A percentile compares a stretch with the other conserved stretches of the same genome.
These are phyloP conservation scores for Drosophila carrolli DNA, from an alignment of 1,140 invertebrate genomes.

Conservation along the genomic window DNA sequence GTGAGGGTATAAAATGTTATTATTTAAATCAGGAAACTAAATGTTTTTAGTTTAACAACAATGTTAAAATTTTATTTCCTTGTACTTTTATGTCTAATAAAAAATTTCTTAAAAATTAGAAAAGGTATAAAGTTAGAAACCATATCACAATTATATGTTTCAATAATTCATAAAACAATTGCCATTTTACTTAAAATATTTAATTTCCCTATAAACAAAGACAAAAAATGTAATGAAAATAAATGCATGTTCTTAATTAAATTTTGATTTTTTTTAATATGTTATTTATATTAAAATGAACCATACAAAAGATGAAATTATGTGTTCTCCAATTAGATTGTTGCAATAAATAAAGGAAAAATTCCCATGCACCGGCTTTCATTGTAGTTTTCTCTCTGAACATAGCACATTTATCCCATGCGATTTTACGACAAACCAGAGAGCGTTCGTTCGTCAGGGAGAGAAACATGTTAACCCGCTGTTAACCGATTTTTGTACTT, in stretches of 20 bases:
- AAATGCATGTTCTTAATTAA: too few species aligned
- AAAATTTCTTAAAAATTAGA: too few species aligned
- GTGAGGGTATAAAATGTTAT: not conserved
- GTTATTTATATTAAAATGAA: too few species aligned
- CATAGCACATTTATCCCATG: slow-evolving; percentile 54
- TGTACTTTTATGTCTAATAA: too few species aligned
- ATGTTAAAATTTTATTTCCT: not conserved
- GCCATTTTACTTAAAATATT: too few species aligned
- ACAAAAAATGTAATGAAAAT: too few species aligned
- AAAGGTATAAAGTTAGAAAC: too few species aligned
- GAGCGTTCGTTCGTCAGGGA: not conserved
- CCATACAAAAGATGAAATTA: too few species aligned
- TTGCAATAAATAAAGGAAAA: not conserved
- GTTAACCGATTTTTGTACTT: not conserved
- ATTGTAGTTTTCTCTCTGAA: slow-evolving; percentile 2
- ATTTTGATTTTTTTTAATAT: too few species aligned
- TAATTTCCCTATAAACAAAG: too few species aligned
- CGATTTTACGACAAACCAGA: slow-evolving; percentile 22
- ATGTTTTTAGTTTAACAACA: not conserved
- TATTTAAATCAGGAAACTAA: not conserved
- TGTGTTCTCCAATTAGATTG: not conserved
- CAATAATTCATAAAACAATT: too few species aligned
- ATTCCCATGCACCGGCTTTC: slow-evolving; percentile 17
- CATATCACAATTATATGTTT: too few species aligned
- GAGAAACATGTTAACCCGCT: not conserved